These are phyloP conservation scores for Daboia siamensis DNA, from an alignment of 2,113 vertebrate species.

Conservation along the genomic window DNA sequence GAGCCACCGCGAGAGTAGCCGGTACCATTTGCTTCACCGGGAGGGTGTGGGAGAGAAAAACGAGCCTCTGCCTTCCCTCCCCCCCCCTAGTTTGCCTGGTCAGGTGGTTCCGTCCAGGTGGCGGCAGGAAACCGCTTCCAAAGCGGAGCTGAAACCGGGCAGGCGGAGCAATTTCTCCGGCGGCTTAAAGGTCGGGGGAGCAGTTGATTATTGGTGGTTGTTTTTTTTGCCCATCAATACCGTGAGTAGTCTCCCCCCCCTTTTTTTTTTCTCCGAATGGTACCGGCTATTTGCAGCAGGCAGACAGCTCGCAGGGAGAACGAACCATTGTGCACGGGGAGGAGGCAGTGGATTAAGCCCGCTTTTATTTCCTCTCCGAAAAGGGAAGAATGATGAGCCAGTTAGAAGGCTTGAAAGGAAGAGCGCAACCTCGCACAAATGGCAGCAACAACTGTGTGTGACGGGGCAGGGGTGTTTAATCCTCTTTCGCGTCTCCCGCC, in stretches of 20 bases:
- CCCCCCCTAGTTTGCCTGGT: neutral
- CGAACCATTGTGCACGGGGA: slow-evolving; percentile 9
- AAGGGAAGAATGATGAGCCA: neutral
- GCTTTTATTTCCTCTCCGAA: neutral
- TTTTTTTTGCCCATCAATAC: neutral
- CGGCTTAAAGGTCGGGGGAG: too few relatives aligned
- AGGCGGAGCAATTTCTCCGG: neutral
- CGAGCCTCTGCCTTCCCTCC: neutral
- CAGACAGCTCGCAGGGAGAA: neutral
- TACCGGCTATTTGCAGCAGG: neutral
- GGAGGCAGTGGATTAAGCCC: neutral
- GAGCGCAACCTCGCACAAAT: accelerated
- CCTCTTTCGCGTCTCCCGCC: neutral
- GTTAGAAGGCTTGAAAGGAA: neutral
- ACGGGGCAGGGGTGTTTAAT: neutral
- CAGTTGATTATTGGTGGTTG: neutral
- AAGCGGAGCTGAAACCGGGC: neutral
- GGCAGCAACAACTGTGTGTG: neutral
- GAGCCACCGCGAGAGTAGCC: neutral
- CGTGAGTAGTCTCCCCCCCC: neutral
- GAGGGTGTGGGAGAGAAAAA: neutral
- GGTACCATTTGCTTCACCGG: neutral
- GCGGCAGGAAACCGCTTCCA: neutral
- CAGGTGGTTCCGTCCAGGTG: slow-evolving; percentile 18
- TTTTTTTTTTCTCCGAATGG: neutral